These are phyloP conservation scores for Mormyrops boulengeri DNA, from an alignment of 2,797 vertebrate genomes.

Conservation along the genomic window DNA sequence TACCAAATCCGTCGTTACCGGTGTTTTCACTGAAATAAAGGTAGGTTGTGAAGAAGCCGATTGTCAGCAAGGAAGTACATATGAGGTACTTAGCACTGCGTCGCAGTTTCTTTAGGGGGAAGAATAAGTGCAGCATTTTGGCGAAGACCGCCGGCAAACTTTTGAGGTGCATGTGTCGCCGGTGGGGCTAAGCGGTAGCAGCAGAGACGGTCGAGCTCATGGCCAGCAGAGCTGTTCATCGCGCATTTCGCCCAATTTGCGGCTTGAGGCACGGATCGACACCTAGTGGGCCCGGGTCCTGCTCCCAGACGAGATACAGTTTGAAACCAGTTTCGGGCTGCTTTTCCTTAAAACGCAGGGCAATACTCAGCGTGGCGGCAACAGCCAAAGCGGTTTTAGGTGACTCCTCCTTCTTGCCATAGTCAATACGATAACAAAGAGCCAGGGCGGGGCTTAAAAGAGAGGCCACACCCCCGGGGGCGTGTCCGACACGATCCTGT, in stretches of 20 bases:
- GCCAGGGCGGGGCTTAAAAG: not conserved
- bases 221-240: not conserved
- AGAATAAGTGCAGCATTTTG: conserved; percentile 50
- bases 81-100: conserved; percentile 46
- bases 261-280: too few relatives aligned
- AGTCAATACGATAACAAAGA: not conserved
- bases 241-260: not conserved
- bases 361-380: not conserved
- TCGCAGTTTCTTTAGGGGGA: conserved; percentile 57
- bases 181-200: not conserved
- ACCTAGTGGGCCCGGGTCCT: too few relatives aligned
- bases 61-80: conserved; percentile 42
- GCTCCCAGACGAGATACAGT: not conserved
- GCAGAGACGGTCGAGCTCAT: not conserved
- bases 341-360: not conserved
- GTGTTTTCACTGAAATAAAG: conserved; percentile 39
- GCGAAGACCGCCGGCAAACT: too few relatives aligned
- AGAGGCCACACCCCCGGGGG: not conserved
- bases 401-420: not conserved
- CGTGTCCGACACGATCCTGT: not conserved
- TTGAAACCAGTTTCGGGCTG: not conserved
- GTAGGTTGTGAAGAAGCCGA: conserved; percentile 46
- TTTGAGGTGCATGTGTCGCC: not conserved
- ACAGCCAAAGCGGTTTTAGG: not conserved
- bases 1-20: not conserved